Conservation (phyloP, 2,888 invertebrate species). For the Amiota communis region DNA sequence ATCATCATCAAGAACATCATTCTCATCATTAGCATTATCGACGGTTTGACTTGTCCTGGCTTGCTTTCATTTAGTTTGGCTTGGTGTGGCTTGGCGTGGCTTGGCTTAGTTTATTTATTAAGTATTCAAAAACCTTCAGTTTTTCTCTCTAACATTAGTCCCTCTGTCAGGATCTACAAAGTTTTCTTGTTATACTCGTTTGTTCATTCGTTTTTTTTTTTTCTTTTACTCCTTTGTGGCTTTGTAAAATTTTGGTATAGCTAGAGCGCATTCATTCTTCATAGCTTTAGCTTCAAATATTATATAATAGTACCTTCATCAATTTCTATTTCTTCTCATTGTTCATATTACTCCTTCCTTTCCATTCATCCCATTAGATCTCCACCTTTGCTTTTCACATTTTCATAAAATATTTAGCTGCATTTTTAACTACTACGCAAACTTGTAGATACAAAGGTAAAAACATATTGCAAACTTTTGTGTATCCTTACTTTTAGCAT, state of each 20-base stretch:
- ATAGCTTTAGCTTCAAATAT: no score
- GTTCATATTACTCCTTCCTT: no score
- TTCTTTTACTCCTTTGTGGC: no score
- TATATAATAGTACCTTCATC: neutral
- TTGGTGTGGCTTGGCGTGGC: neutral
- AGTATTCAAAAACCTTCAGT: no score
- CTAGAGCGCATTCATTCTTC: no score
- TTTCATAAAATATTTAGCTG: constrained; percentile 61
- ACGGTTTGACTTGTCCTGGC: neutral
- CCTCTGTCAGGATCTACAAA: no score
- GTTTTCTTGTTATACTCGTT: no score
- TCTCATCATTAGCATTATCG: neutral
- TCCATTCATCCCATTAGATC: neutral
- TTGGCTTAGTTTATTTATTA: no score
- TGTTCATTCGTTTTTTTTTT: no score
- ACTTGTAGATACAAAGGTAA: neutral
- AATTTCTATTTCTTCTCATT: neutral
- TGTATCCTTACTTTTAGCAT: neutral
- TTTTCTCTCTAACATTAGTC: no score
- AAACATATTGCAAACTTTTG: neutral
- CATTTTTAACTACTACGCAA: constrained; percentile 31
- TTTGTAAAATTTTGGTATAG: no score
- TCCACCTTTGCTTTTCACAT: neutral
- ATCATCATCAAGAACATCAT: neutral
- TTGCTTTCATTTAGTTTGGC: constrained; percentile 1